Evolutionary conservation across 64 coral and sea anemone genomes (phyloP).

Genomic region (Actinia tenebrosa): DNA sequence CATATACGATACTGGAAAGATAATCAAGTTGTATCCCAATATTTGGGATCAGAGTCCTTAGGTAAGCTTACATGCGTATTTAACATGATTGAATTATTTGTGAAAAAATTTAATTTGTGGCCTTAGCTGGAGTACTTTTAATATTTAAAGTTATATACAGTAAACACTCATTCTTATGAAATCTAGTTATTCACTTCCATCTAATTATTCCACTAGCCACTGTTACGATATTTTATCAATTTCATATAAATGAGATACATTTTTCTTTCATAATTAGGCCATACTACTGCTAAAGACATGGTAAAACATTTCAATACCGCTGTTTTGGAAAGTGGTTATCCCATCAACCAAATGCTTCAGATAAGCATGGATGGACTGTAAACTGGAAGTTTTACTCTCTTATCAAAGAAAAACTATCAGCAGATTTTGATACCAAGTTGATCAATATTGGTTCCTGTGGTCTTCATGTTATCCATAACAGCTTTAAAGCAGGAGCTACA

Average conservation of each 20-base stretch:
- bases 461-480: background rate
- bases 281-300: conserved; percentile 52
- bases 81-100: no score
- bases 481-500: conserved; percentile 56
- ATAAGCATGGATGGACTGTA: conserved; percentile 76
- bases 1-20: no score
- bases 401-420: no score
- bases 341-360: conserved; percentile 35
- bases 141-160: no score
- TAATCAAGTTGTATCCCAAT: no score
- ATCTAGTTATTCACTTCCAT: background rate
- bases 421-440: no score
- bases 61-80: no score
- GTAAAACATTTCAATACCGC: conserved; percentile 30
- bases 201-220: background rate
- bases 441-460: no score
- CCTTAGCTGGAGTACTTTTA: no score
- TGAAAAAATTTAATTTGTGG: no score
- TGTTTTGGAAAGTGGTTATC: conserved; percentile 40
- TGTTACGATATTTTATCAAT: background rate
- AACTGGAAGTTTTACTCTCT: no score
- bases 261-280: conserved; percentile 9
- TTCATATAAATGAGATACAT: background rate
- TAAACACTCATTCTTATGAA: background rate
- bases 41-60: no score